Evolutionary conservation across 2,888 invertebrate species (phyloP).

Genomic region (Selenia dentaria): DNA sequence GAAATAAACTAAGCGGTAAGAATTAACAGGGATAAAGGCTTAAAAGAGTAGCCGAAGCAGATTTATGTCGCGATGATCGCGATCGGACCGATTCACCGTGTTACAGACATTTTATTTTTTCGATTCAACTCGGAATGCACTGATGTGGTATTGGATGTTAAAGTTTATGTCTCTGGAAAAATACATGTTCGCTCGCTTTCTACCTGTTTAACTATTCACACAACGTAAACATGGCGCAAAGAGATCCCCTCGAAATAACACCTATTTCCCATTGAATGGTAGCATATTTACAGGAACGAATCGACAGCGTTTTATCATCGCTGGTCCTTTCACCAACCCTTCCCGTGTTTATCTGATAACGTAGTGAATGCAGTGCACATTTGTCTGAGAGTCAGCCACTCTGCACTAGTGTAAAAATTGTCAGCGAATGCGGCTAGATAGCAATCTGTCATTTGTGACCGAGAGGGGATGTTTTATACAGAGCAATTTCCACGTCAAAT

Average conservation of each 20-base stretch:
- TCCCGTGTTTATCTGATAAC: slow-evolving; percentile 77
- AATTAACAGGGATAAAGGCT: slow-evolving; percentile 83
- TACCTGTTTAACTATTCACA: slow-evolving; percentile 28
- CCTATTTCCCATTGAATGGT: slow-evolving; percentile 76
- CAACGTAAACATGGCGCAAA: slow-evolving; percentile 26
- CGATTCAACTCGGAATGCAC: slow-evolving; percentile 54
- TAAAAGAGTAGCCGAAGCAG: slow-evolving; percentile 83
- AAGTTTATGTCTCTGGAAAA: slow-evolving; percentile 32
- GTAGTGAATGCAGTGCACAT: slow-evolving; percentile 74
- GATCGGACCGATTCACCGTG: slow-evolving; percentile 76
- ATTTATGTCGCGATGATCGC: slow-evolving; percentile 82
- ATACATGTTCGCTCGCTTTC: slow-evolving; percentile 27
- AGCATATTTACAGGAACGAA: slow-evolving; percentile 73
- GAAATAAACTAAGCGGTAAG: slow-evolving; percentile 84
- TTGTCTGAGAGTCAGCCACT: slow-evolving; percentile 77
- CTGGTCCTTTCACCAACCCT: slow-evolving; percentile 76
- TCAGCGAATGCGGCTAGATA: slow-evolving; percentile 77
- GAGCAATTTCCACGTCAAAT: slow-evolving; percentile 13
- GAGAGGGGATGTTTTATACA: slow-evolving; percentile 39
- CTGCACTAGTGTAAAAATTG: slow-evolving; percentile 81
- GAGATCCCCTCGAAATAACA: slow-evolving; percentile 58
- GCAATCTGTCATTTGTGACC: slow-evolving; percentile 73
- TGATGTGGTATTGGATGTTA: slow-evolving; percentile 48
- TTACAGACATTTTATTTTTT: slow-evolving; percentile 69
- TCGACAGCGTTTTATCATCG: slow-evolving; percentile 75